These are phyloP conservation scores for Rhogogaster chlorosoma DNA, from an alignment of 2,888 invertebrate species.

Conservation along the genomic window DNA sequence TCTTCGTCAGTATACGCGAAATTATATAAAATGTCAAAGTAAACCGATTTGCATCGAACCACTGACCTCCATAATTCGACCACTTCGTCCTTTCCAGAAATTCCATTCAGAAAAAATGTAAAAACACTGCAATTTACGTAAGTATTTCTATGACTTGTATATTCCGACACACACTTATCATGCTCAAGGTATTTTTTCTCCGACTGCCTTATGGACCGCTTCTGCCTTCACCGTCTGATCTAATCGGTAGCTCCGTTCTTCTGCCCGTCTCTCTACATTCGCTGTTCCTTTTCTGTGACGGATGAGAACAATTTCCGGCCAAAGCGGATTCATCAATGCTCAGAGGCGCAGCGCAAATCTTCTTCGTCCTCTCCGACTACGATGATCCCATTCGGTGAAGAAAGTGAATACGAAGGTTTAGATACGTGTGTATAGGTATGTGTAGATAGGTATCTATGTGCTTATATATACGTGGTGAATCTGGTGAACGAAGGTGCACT, in stretches of 20 bases:
- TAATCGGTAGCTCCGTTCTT: constrained; percentile 21
- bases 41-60: constrained; percentile 66
- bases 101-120: constrained; percentile 62
- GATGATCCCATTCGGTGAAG: constrained; percentile 32
- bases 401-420: constrained; percentile 34
- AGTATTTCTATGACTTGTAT: background rate
- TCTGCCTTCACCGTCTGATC: constrained; percentile 1
- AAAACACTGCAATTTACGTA: background rate
- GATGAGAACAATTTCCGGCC: constrained; percentile 71
- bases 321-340: constrained; percentile 73
- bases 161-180: background rate
- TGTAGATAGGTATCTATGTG: background rate
- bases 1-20: background rate
- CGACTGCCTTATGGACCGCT: background rate
- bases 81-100: constrained; percentile 61
- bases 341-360: constrained; percentile 45
- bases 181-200: background rate
- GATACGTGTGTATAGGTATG: background rate
- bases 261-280: background rate
- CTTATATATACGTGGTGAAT: constrained; percentile 27
- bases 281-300: constrained; percentile 59
- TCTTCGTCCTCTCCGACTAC: background rate
- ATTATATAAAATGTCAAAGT: constrained; percentile 52
- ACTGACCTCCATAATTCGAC: constrained; percentile 55
- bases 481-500: constrained; percentile 60